Evolutionary conservation across 2,797 vertebrate species (phyloP), one percentile per base, ranked within the genome.

Genomic region (Remorina albescens): DNA sequence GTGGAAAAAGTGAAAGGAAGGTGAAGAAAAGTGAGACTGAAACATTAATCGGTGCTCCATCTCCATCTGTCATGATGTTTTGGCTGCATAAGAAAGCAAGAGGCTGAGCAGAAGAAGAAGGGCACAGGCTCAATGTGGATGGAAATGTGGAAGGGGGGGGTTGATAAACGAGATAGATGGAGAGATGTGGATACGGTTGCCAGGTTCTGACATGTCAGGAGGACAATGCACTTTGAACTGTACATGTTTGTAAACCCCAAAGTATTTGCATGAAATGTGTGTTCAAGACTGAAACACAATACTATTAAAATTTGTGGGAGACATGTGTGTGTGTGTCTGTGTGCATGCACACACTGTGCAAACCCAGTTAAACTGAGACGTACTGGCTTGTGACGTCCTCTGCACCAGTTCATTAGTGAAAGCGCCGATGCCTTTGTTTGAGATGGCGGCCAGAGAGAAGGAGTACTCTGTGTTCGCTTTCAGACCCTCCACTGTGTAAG

Each of bases 321-420:
- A 42, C 30, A 6, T 30, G 30, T 6, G 6, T 47, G 64, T 77
- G 39, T 44, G 41, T 44, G 47, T 44, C 41, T 13, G 36, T 42
- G 37, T 23, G 71, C 42, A 53, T 56, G 78, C 59, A 66, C 46
- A 25, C 51, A 63, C 53, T 6, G 1, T 47, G 57, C 78, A 44
- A 78, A 47, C 59, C 50, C 71, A 37, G 76, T 64, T 21, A 74
- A 75, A 74, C n/a, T 32, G 63, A 80, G 91, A 99, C 98, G 88
- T 99, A 99, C 98, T 99, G 93, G 98, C 97, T 97, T 99, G 98
- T 71, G 97, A 95, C 36, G 97, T 99, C 91, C 95, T 96, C 91
- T 97, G 97, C 75, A 95, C 94, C 91, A 99, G 93, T 86, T 96
- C 96, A 44, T 96, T 96, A 89, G 97, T 99, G 94, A 96, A 97